A percentile compares a stretch with the other conserved stretches of the same genome.
phyloP scores from a whole-genome alignment of 2,113 vertebrate genomes.

The Corvus hawaiiensis region DNA sequence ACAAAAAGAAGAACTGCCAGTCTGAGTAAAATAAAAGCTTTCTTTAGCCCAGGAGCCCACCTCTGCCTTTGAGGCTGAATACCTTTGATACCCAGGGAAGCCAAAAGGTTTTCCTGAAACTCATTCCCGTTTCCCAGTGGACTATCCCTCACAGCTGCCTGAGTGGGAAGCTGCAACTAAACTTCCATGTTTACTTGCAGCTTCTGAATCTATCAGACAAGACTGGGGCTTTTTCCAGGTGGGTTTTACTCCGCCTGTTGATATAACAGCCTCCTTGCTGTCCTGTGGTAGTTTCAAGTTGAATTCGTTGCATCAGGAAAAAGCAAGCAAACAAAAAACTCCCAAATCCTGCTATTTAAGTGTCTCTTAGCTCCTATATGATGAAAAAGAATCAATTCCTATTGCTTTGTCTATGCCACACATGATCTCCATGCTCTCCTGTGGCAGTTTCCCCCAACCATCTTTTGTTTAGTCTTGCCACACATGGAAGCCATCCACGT shows the following conservation, averaged over 20 bases:
- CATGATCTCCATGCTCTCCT: background rate
- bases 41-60: background rate
- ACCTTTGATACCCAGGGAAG: background rate
- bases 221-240: background rate
- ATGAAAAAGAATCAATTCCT: background rate
- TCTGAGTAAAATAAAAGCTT: background rate
- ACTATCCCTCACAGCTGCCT: background rate
- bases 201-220: background rate
- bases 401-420: background rate
- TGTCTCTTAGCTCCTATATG: background rate
- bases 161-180: background rate
- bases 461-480: background rate
- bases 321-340: background rate
- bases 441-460: background rate
- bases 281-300: background rate
- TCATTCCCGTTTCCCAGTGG: background rate
- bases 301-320: background rate
- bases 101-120: background rate
- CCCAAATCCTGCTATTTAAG: background rate
- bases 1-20: background rate
- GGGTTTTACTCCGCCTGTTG: background rate
- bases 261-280: background rate
- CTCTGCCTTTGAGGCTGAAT: background rate
- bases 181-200: background rate
- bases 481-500: fast-evolving